Conservation (phyloP, 2,888 invertebrate species). For the Xanthia togata region DNA sequence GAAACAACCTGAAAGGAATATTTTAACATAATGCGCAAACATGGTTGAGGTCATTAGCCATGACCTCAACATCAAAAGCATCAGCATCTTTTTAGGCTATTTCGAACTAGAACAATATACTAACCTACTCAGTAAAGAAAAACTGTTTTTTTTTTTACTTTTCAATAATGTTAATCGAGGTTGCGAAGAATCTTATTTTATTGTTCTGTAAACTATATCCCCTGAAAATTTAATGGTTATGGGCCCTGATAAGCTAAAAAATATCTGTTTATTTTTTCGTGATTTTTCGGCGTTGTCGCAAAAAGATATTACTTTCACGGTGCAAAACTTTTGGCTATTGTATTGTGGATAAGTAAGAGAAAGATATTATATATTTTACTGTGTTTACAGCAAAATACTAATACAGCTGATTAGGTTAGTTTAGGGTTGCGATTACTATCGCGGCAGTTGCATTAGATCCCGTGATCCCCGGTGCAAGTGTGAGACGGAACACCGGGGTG, state of each 20-base stretch:
- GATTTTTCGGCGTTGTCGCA: background rate
- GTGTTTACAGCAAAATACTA: background rate
- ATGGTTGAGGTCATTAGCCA: background rate
- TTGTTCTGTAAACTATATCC: background rate
- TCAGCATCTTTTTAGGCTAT: background rate
- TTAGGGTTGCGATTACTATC: background rate
- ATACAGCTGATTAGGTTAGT: background rate
- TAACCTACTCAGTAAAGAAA: background rate
- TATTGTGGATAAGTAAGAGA: background rate
- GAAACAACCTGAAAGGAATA: background rate
- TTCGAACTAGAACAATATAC: background rate
- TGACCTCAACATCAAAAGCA: too few relatives aligned
- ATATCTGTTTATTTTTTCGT: background rate
- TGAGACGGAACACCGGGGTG: too few relatives aligned
- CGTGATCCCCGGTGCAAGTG: too few relatives aligned
- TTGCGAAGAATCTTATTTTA: background rate
- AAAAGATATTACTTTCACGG: background rate
- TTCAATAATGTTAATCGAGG: background rate
- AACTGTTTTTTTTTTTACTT: too few relatives aligned
- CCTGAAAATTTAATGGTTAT: background rate
- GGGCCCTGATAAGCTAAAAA: conserved; percentile 1
- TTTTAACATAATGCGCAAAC: background rate
- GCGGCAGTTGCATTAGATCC: too few relatives aligned
- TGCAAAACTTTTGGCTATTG: background rate
- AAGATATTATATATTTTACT: too few relatives aligned